Evolutionary conservation across 2,888 invertebrate species (phyloP).

Genomic region (Heliothis peltigera): DNA sequence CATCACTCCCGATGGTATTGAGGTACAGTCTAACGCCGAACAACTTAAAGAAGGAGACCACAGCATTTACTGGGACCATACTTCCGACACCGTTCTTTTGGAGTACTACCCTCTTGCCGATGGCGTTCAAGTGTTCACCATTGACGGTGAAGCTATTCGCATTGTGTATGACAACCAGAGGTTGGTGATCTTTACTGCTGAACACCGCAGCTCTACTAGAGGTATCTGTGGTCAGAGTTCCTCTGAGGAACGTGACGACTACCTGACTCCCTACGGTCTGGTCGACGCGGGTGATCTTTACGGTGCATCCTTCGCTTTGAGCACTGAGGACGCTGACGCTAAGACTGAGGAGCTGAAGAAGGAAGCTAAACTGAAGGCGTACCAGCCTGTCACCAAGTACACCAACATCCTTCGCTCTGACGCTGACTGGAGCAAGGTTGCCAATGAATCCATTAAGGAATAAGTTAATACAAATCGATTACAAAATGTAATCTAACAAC

Average conservation of each 20-base stretch:
- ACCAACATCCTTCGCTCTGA: conserved; percentile 74
- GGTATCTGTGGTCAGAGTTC: conserved; percentile 92
- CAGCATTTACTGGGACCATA: conserved; percentile 82
- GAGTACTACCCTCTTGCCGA: conserved; percentile 80
- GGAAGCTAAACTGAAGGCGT: conserved; percentile 79
- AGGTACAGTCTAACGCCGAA: conserved; percentile 82
- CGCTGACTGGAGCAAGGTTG: conserved; percentile 69
- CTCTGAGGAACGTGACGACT: conserved; percentile 89
- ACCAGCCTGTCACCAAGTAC: conserved; percentile 73
- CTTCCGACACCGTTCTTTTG: conserved; percentile 75
- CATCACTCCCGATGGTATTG: conserved; percentile 73
- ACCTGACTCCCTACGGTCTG: conserved; percentile 89
- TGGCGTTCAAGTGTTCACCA: conserved; percentile 25
- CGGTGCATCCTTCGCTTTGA: conserved; percentile 89
- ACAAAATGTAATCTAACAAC: background rate
- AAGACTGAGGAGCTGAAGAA: conserved; percentile 79
- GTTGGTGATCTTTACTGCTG: conserved; percentile 77
- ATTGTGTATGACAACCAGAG: conserved; percentile 90
- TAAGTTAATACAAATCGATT: background rate
- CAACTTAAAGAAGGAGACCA: conserved; percentile 75
- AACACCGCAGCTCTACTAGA: conserved; percentile 88
- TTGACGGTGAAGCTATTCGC: conserved; percentile 78
- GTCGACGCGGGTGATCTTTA: conserved; percentile 87
- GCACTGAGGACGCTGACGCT: conserved; percentile 80
- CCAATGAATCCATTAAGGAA: conserved; percentile 31